Conservation (phyloP, 2,113 vertebrate genomes). For the Pterocles burchelli region DNA sequence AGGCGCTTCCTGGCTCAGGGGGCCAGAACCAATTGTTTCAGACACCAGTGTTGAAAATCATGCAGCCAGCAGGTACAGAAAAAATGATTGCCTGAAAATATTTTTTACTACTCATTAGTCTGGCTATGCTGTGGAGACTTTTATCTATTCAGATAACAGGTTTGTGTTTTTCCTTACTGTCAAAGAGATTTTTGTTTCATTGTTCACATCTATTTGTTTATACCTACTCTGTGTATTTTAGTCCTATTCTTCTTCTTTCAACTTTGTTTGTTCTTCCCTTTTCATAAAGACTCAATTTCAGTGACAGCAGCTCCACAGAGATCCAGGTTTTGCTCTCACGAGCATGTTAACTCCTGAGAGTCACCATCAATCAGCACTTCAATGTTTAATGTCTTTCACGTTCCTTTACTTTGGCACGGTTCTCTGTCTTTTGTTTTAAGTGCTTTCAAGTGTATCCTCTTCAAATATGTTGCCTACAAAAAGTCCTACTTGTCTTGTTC, state of each 20-base stretch:
- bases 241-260: background rate
- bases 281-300: background rate
- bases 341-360: background rate
- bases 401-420: slow-evolving; percentile 5
- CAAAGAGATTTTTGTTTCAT: background rate
- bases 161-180: background rate
- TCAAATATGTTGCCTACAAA: slow-evolving; percentile 20
- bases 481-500: background rate
- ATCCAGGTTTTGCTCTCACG: background rate
- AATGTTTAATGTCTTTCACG: slow-evolving; percentile 1
- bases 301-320: background rate
- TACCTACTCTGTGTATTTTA: background rate
- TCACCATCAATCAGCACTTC: slow-evolving; percentile 4
- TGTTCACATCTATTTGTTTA: background rate
- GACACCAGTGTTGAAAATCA: background rate
- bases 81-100: background rate
- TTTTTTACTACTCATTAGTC: background rate
- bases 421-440: slow-evolving; percentile 44
- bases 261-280: background rate
- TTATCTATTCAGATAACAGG: background rate
- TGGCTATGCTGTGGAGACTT: background rate
- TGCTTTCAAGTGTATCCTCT: slow-evolving; percentile 30
- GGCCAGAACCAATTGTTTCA: background rate
- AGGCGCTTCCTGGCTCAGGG: background rate
- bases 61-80: background rate